A percentile compares a stretch with the other conserved stretches of the same genome.
phyloP scores from a whole-genome alignment of 2,797 vertebrate species.

The Alfaro cultratus region DNA sequence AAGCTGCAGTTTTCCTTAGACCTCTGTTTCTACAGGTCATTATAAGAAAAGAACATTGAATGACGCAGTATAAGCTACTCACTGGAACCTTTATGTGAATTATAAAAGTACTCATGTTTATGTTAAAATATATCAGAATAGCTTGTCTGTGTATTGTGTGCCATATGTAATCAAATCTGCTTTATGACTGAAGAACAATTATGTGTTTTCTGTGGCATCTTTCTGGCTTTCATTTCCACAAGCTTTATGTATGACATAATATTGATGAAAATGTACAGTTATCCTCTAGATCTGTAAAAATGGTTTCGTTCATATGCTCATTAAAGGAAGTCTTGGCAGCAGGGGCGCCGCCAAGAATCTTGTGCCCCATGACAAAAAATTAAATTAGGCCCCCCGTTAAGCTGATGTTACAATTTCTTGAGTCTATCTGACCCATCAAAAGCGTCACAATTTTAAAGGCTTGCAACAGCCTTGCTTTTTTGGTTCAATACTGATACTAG shows the following conservation, averaged over 20 bases:
- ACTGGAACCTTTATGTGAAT: slow-evolving; percentile 7
- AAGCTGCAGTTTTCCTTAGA: slow-evolving; percentile 10
- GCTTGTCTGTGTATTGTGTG: slow-evolving; percentile 20
- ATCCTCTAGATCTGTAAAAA: not conserved
- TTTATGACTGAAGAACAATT: slow-evolving; percentile 9
- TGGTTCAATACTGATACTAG: too few species aligned
- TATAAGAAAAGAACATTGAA: not conserved
- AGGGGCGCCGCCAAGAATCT: too few species aligned
- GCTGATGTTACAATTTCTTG: too few species aligned
- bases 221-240: slow-evolving; percentile 7
- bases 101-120: not conserved
- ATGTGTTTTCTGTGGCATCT: not conserved
- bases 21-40: slow-evolving; percentile 13
- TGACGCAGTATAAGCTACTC: slow-evolving; percentile 27
- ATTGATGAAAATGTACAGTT: not conserved
- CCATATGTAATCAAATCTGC: slow-evolving; percentile 15
- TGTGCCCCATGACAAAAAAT: too few species aligned
- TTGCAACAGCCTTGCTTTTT: too few species aligned
- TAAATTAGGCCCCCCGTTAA: too few species aligned
- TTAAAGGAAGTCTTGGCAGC: not conserved
- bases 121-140: slow-evolving; percentile 29
- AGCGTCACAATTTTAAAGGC: too few species aligned
- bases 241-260: not conserved
- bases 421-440: too few species aligned
- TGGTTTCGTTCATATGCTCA: not conserved